Base-by-base conservation (phyloP, 2,113 vertebrate species). In the Chrysemys picta region DNA sequence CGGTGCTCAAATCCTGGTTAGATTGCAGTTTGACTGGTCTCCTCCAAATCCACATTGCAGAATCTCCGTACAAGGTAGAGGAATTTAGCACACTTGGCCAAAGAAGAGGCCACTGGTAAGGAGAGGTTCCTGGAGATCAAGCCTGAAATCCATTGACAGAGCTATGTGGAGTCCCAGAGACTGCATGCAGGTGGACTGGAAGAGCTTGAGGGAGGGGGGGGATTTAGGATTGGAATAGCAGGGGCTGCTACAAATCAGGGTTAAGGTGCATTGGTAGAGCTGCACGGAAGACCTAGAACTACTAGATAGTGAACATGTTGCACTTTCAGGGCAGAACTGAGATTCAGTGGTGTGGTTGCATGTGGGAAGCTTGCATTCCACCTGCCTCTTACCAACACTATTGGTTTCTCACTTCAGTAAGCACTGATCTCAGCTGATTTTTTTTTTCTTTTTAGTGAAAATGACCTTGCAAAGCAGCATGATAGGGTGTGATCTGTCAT, bases 1-100 rank as follows among this genome's bases (percentile, higher is more conserved):
- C 0, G 0, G 1, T 0, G 38, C 80, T 84, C 45, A 19, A 16
- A 47, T 11, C 81, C 92, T 31, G 80, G 45, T 81, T 11, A 0
- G 5, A 82, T 72, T 82, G 8, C 56, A 29, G 79, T 79, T 56
- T 1, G 1, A 13, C 1, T 81, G 42, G 38, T 31, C 49, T 35
- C 53, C 53, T 8, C 82, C 45, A 4, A 4, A 53, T 56, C 21
- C 2, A 10, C 59, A 49, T 1, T 19, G 0, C 85, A 31, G 76
- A 24, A 35, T 29, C 2, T 1, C 38, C 2, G 6, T 0, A 1
- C 4, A 24, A 38, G 3, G 47, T 42, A 17, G 45, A 14, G 7
- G n/a, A 8, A 12, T 3, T 22, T 2, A 10, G 9, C 5, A 75
- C 5, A 1, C 25, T 4, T 0, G 0, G 17, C 24, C 11, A 56